These are phyloP conservation scores for Philereme transversata DNA, from an alignment of 2,888 invertebrate species.

Conservation along the genomic window DNA sequence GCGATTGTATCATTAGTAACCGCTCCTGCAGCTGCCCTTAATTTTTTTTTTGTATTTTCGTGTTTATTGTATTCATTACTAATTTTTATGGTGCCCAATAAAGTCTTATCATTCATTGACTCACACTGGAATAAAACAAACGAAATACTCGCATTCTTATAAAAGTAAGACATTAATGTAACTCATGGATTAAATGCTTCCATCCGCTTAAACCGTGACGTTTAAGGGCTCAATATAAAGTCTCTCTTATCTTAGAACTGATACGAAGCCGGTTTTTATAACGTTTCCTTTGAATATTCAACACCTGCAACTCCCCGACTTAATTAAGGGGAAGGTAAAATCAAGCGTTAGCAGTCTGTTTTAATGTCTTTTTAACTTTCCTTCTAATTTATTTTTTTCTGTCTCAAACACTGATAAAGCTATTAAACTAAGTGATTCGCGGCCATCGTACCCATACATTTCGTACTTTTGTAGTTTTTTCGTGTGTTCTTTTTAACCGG, in stretches of 20 bases:
- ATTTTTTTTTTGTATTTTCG: no score
- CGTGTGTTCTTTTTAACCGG: no score
- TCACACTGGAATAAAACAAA: neutral
- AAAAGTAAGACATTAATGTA: constrained; percentile 2
- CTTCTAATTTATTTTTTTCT: constrained; percentile 31
- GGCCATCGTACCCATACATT: neutral
- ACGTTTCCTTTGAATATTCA: constrained; percentile 60
- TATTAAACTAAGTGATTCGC: neutral
- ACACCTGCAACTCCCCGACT: constrained; percentile 57
- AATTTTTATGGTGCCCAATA: no score
- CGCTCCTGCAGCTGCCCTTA: no score
- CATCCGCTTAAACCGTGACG: constrained; percentile 11
- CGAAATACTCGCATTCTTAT: constrained; percentile 2
- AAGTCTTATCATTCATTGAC: no score
- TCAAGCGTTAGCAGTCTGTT: constrained; percentile 56
- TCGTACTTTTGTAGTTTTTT: no score
- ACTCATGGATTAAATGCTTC: constrained; percentile 11
- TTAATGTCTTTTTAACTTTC: constrained; percentile 60
- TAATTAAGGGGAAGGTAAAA: constrained; percentile 61
- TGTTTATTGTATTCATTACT: no score
- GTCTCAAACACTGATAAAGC: constrained; percentile 23
- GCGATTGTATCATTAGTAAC: no score
- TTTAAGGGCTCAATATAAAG: constrained; percentile 18
- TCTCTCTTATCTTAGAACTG: constrained; percentile 28
- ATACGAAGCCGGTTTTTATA: constrained; percentile 33